phyloP scores from a whole-genome alignment of 2,888 invertebrate species.

The Cataglyphis cursor region DNA sequence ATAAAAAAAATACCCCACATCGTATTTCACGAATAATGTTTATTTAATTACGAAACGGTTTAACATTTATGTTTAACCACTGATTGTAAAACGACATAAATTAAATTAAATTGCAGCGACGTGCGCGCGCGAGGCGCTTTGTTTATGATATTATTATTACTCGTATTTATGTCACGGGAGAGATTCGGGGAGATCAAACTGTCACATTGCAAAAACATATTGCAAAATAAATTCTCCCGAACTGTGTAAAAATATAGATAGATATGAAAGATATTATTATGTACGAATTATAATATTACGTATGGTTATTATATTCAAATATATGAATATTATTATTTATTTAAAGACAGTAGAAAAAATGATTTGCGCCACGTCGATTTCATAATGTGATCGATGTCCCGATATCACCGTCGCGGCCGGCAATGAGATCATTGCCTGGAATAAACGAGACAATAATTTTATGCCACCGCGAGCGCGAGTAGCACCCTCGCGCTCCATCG shows the following conservation, averaged over 20 bases:
- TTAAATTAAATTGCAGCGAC: conserved; percentile 25
- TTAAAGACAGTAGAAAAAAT: neutral
- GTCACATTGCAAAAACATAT: neutral
- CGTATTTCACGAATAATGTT: conserved; percentile 7
- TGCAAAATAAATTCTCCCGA: conserved; percentile 17
- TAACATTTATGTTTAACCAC: conserved; percentile 13
- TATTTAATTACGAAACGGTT: conserved; percentile 33
- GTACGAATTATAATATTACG: too few species aligned
- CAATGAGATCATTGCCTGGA: conserved; percentile 86
- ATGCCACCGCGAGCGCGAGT: conserved; percentile 77
- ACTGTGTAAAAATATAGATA: neutral
- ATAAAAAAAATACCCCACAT: too few species aligned
- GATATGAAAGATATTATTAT: conserved; percentile 9
- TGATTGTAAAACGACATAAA: conserved; percentile 19
- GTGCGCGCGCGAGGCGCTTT: neutral
- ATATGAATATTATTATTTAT: neutral
- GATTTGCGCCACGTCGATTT: conserved; percentile 50
- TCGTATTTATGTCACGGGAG: conserved; percentile 12
- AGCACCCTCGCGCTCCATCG: conserved; percentile 81
- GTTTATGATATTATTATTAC: conserved; percentile 35
- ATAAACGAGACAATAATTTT: conserved; percentile 86
- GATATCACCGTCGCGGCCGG: conserved; percentile 68
- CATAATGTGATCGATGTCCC: conserved; percentile 64
- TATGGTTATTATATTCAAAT: conserved; percentile 9
- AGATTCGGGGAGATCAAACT: conserved; percentile 39